Evolutionary conservation across 2,113 vertebrate species (phyloP).

Genomic region (Pseudorectes ferrugineus): DNA sequence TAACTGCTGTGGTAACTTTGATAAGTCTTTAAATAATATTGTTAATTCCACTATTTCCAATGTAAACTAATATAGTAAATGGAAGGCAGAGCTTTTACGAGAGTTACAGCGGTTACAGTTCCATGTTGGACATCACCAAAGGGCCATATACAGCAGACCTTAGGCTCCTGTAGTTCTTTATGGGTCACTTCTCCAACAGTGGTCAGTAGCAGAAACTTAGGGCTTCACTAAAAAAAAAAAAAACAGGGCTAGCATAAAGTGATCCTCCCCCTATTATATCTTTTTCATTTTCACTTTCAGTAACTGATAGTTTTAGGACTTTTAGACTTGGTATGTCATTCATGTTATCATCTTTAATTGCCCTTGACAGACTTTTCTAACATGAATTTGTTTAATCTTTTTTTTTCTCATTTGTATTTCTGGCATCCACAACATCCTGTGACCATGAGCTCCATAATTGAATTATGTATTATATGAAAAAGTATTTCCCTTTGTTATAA

Average conservation of each 20-base stretch:
- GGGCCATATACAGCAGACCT: not conserved
- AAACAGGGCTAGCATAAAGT: not conserved
- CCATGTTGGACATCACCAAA: not conserved
- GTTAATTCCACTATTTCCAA: not conserved
- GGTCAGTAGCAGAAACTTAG: not conserved
- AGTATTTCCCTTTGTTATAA: slow-evolving; percentile 46
- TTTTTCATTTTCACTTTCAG: not conserved
- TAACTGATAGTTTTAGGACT: not conserved
- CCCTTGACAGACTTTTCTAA: not conserved
- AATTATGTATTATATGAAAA: not conserved
- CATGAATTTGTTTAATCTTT: not conserved
- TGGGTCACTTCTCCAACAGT: no score
- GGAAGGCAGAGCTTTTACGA: not conserved
- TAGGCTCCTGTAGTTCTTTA: not conserved
- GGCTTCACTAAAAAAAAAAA: not conserved
- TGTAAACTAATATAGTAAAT: not conserved
- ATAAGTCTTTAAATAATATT: not conserved
- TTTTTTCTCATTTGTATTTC: slow-evolving; percentile 25
- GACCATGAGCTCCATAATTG: not conserved
- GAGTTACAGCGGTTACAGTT: not conserved
- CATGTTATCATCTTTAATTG: not conserved
- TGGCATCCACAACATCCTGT: slow-evolving; percentile 41
- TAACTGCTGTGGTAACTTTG: not conserved
- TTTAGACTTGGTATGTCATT: not conserved
- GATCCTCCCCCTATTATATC: fast-evolving